These are phyloP conservation scores for Lathamus discolor DNA, from an alignment of 2,113 vertebrate species.

Conservation along the genomic window DNA sequence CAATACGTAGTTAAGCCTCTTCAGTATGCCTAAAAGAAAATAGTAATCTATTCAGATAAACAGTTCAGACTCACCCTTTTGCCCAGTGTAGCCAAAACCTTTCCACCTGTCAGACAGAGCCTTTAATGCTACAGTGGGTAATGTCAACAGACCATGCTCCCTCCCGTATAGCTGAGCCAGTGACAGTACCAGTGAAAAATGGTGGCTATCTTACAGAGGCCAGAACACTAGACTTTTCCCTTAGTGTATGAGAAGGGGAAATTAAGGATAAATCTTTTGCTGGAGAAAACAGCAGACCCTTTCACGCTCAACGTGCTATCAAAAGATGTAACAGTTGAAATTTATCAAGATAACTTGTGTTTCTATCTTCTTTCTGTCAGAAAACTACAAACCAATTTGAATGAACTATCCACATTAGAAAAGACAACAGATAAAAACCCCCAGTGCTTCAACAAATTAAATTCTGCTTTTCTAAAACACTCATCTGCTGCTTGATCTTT, in stretches of 20 bases:
- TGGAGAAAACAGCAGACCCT: neutral
- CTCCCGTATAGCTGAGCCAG: neutral
- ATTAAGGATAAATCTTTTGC: neutral
- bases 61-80: neutral
- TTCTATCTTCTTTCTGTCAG: neutral
- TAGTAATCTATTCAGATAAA: neutral
- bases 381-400: neutral
- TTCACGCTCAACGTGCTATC: neutral
- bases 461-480: neutral
- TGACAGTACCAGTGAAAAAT: neutral
- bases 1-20: neutral
- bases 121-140: neutral
- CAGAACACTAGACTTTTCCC: neutral
- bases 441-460: neutral
- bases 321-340: neutral
- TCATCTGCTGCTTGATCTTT: neutral
- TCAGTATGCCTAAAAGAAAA: neutral
- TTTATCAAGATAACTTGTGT: neutral
- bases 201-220: neutral
- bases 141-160: fast-evolving
- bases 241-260: neutral
- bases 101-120: neutral
- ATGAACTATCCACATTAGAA: neutral
- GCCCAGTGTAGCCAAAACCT: neutral
- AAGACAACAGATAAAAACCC: neutral